Conservation (phyloP, 2,888 invertebrate species). For the Noctua pronuba region DNA sequence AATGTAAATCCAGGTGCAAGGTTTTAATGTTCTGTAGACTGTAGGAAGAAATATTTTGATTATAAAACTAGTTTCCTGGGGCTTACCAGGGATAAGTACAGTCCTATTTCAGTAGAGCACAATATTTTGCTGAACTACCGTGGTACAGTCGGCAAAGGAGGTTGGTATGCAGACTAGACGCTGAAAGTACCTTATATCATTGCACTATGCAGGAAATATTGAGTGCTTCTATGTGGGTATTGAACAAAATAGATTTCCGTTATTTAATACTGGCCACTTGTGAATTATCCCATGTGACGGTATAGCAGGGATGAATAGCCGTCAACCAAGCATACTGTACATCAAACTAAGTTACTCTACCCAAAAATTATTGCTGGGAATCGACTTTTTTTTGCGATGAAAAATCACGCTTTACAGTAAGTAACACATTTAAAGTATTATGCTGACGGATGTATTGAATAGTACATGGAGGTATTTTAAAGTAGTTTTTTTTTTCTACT, state of each 20-base stretch:
- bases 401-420: no score
- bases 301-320: not conserved
- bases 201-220: not conserved
- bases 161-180: not conserved
- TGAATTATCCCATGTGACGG: no score
- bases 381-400: no score
- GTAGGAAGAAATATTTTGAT: slow-evolving; percentile 46
- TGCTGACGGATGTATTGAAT: no score
- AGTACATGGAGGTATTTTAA: no score
- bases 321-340: no score
- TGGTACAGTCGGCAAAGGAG: not conserved
- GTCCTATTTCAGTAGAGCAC: slow-evolving; percentile 24
- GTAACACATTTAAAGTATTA: no score
- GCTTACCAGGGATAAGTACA: slow-evolving; percentile 36
- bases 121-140: slow-evolving; percentile 23
- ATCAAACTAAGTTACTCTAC: no score
- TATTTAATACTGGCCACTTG: not conserved
- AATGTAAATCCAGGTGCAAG: slow-evolving; percentile 13
- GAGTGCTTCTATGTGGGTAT: not conserved
- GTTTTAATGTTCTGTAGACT: slow-evolving; percentile 13
- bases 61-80: slow-evolving; percentile 48
- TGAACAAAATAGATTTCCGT: not conserved
- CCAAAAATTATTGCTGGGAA: no score
- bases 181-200: not conserved
- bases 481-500: no score